Evolutionary conservation across 2,888 invertebrate genomes (phyloP).

Genomic region (Lasioglossum vierecki): DNA sequence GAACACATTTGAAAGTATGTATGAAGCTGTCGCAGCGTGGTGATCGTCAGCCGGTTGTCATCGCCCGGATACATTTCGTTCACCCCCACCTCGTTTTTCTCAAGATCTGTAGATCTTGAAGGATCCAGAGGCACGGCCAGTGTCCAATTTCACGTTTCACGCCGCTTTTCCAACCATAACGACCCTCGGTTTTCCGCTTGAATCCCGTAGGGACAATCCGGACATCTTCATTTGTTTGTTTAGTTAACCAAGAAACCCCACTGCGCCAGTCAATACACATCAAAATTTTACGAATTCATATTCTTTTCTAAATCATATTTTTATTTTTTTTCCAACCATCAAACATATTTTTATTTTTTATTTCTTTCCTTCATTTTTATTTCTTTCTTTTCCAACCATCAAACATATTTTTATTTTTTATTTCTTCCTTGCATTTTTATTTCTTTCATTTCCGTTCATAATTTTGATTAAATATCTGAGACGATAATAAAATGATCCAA

Average conservation of each 20-base stretch:
- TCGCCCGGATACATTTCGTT: constrained; percentile 61
- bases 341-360: too few relatives aligned
- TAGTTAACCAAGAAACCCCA: neutral
- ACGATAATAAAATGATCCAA: neutral
- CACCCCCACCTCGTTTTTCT: constrained; percentile 23
- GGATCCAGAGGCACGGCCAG: neutral
- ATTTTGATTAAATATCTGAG: neutral
- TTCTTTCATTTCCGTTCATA: neutral
- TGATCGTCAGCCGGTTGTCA: constrained; percentile 60
- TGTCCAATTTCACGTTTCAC: constrained; percentile 41
- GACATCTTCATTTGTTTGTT: neutral
- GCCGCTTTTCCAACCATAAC: neutral
- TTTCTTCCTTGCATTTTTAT: too few relatives aligned
- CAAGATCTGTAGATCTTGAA: constrained; percentile 5
- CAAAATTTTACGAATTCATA: neutral
- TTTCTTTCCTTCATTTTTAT: too few relatives aligned
- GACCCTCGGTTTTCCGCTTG: neutral
- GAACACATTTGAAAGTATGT: constrained; percentile 22
- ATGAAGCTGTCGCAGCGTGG: constrained; percentile 52
- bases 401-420: too few relatives aligned
- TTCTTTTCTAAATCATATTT: too few relatives aligned
- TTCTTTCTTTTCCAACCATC: too few relatives aligned
- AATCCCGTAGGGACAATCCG: neutral
- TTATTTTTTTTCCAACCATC: too few relatives aligned
- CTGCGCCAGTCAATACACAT: neutral